Evolutionary conservation across 2,797 vertebrate genomes (phyloP).

Genomic region (Enteromius unitaeniatus): DNA sequence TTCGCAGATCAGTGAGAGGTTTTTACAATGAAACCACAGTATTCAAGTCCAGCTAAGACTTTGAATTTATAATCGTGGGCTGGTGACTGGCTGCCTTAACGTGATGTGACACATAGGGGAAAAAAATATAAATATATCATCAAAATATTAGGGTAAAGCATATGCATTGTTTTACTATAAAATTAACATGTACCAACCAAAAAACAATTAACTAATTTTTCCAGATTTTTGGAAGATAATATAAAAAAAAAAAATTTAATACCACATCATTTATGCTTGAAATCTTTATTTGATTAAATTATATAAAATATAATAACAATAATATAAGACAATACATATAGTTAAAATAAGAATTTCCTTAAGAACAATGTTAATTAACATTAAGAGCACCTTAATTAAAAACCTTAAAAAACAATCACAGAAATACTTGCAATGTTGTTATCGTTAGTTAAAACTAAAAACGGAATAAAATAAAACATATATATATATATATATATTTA

Average conservation of each 20-base stretch:
- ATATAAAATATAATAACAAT: neutral
- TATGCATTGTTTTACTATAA: neutral
- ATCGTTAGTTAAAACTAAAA: neutral
- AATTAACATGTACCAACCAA: neutral
- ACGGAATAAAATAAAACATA: neutral
- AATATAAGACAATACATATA: neutral
- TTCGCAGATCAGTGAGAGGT: constrained; percentile 34
- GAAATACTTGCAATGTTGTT: neutral
- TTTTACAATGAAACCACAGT: constrained; percentile 41
- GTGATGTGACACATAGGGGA: neutral
- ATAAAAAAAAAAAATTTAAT: neutral
- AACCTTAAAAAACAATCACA: neutral
- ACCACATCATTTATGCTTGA: neutral
- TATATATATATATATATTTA: too few relatives aligned
- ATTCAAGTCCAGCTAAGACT: constrained; percentile 50
- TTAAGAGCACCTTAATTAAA: neutral
- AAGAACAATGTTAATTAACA: neutral
- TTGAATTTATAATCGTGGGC: constrained; percentile 17
- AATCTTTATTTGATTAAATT: neutral
- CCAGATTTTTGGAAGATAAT: neutral
- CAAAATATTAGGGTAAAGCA: neutral
- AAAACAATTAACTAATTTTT: neutral
- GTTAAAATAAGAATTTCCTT: neutral
- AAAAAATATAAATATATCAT: too few relatives aligned
- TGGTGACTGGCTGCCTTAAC: neutral